Percentiles rank a stretch among this genome's conserved stretches.
phyloP scores from a whole-genome alignment of 2,113 vertebrate genomes.

The Pelmatolapia mariae region DNA sequence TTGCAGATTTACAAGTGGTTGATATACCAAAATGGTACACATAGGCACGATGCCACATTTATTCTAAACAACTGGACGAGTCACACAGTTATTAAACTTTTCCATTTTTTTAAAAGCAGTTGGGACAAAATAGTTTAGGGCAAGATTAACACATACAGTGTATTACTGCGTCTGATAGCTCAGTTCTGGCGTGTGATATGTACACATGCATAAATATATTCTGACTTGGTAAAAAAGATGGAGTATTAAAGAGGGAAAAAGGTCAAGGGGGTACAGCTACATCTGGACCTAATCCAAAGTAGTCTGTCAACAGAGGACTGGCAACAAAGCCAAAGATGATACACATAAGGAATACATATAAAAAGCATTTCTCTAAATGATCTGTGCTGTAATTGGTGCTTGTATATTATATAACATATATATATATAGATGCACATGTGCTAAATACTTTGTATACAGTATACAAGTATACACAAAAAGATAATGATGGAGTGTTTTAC shows the following conservation, averaged over 20 bases:
- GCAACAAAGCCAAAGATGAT: not conserved
- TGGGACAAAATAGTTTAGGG: not conserved
- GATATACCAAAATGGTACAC: not conserved
- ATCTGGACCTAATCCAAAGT: not conserved
- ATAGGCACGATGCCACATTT: not conserved
- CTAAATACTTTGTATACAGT: not conserved
- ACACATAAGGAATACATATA: not conserved
- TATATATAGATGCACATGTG: not conserved
- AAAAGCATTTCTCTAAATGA: not conserved
- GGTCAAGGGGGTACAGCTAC: not conserved
- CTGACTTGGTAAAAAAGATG: not conserved
- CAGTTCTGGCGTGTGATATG: not conserved
- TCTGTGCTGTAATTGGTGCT: not conserved
- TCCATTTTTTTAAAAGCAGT: not conserved
- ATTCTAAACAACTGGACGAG: not conserved
- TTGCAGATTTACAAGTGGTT: slow-evolving; percentile 21
- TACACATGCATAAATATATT: not conserved
- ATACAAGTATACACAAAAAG: not conserved
- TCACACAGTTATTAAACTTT: not conserved
- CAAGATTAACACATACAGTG: not conserved
- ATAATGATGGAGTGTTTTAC: not conserved
- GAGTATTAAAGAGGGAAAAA: too few species aligned
- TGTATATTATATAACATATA: not conserved
- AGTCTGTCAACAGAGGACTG: not conserved
- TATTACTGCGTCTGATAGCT: not conserved